Evolutionary conservation across 2,888 invertebrate genomes (phyloP).

Genomic region (Amblyjoppa fuscipennis): DNA sequence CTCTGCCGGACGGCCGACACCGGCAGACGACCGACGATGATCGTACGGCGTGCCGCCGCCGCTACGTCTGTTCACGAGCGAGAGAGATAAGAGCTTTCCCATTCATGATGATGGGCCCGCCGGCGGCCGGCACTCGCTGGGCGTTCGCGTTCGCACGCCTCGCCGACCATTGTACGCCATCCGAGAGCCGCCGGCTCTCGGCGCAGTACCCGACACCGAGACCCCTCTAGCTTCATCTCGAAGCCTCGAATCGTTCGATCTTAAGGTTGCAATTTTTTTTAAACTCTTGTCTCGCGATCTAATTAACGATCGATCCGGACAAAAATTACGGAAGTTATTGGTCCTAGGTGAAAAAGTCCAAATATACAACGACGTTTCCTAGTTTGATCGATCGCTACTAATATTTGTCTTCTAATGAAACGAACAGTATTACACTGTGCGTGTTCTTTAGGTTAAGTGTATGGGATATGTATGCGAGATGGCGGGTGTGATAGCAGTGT

Average conservation of each 20-base stretch:
- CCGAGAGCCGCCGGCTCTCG: conserved; percentile 15
- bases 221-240: conserved; percentile 40
- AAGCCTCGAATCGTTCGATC: conserved; percentile 6
- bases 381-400: no score
- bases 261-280: background rate
- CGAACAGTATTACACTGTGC: no score
- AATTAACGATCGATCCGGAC: no score
- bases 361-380: no score
- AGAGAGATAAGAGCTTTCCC: conserved; percentile 71
- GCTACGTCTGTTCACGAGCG: conserved; percentile 54
- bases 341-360: no score
- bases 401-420: no score
- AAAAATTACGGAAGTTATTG: no score
- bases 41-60: conserved; percentile 36
- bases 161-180: conserved; percentile 68
- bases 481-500: no score
- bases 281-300: background rate
- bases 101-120: conserved; percentile 75
- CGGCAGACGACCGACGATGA: conserved; percentile 47
- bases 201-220: background rate
- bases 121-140: conserved; percentile 73
- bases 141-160: conserved; percentile 75
- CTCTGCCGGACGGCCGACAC: conserved; percentile 34
- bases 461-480: no score
- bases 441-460: no score